phyloP scores from a whole-genome alignment of 1,140 invertebrate species.

The Drosophila arizonae region DNA sequence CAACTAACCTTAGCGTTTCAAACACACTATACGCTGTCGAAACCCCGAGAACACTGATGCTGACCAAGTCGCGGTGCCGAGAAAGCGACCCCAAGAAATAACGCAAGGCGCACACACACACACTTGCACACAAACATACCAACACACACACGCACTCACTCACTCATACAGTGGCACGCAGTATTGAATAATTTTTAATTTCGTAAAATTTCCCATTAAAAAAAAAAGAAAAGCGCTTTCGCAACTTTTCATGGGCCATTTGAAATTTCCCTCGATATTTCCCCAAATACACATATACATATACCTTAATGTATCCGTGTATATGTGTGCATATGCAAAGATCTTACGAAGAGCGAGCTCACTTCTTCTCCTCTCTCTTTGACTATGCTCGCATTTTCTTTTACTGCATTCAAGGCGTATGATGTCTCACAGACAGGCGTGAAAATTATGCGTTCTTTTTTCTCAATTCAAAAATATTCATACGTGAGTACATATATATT shows the following conservation, averaged over 20 bases:
- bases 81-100: constrained; percentile 71
- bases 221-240: constrained; percentile 71
- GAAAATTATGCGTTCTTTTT: constrained; percentile 68
- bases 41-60: constrained; percentile 83
- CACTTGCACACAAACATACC: constrained; percentile 1
- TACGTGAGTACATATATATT: constrained; percentile 8
- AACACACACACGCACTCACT: constrained; percentile 18
- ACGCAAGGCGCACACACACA: constrained; percentile 58
- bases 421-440: constrained; percentile 33
- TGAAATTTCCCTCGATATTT: constrained; percentile 69
- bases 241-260: constrained; percentile 53
- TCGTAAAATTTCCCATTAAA: constrained; percentile 76
- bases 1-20: constrained; percentile 83
- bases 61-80: constrained; percentile 72
- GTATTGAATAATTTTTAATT: constrained; percentile 71
- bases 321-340: background rate
- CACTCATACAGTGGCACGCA: constrained; percentile 36
- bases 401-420: constrained; percentile 50
- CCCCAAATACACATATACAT: constrained; percentile 24
- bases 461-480: constrained; percentile 16
- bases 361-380: constrained; percentile 18
- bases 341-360: constrained; percentile 1
- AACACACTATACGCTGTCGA: constrained; percentile 83
- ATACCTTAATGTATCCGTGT: constrained; percentile 4
- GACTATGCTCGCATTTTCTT: constrained; percentile 18